phyloP scores from a whole-genome alignment of 2,797 vertebrate species.

The Carapus acus region DNA sequence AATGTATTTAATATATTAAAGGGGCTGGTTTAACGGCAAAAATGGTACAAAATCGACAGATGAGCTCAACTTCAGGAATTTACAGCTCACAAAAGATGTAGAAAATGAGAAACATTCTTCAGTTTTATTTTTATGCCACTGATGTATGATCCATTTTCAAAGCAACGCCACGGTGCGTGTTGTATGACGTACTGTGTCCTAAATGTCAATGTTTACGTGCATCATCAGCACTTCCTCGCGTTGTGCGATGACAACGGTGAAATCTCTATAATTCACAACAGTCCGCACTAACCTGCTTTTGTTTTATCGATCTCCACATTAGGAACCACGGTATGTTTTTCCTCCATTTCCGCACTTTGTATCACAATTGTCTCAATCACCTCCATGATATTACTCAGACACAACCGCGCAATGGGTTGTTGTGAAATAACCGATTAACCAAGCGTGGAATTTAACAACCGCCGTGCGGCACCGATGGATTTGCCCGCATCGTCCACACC shows the following conservation, averaged over 20 bases:
- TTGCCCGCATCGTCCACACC: conserved; percentile 47
- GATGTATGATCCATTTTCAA: no score
- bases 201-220: no score
- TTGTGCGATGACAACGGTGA: conserved; percentile 38
- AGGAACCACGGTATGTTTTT: conserved; percentile 54
- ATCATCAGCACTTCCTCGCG: conserved; percentile 53
- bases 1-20: no score
- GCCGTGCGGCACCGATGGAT: conserved; percentile 52
- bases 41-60: no score
- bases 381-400: conserved; percentile 55
- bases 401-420: conserved; percentile 5
- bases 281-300: conserved; percentile 65
- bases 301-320: conserved; percentile 57
- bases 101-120: no score
- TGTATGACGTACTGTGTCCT: no score
- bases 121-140: no score
- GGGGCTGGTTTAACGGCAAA: no score
- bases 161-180: no score
- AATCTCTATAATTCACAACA: conserved; percentile 10
- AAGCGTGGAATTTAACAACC: conserved; percentile 74
- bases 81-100: no score
- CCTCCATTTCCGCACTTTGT: conserved; percentile 59
- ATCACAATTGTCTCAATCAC: conserved; percentile 66
- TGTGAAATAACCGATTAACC: conserved; percentile 14
- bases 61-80: no score